phyloP scores from a whole-genome alignment of 2,113 vertebrate species.

The Zosterops pallidus region DNA sequence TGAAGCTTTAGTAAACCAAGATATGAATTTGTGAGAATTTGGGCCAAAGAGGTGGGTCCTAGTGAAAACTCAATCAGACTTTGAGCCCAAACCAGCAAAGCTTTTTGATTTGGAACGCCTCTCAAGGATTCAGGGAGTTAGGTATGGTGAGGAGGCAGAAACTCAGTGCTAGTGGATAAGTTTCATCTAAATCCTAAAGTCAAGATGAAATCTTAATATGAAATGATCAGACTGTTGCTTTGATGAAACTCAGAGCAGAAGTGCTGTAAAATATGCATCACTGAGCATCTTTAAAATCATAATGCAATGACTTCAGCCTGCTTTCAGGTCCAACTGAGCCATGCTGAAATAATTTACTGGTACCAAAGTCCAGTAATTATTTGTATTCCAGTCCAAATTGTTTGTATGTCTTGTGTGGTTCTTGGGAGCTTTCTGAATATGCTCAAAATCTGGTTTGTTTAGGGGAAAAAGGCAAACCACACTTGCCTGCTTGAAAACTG shows the following conservation, averaged over 20 bases:
- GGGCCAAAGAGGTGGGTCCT: neutral
- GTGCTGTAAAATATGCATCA: neutral
- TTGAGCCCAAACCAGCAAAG: neutral
- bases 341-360: neutral
- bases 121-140: neutral
- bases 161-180: neutral
- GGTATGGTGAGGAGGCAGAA: neutral
- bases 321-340: neutral
- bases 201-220: neutral
- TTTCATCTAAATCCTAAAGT: neutral
- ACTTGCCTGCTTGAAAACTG: neutral
- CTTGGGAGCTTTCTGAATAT: neutral
- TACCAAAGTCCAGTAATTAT: neutral
- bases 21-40: neutral
- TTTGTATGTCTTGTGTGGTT: neutral
- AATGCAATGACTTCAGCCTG: neutral
- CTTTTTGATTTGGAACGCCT: neutral
- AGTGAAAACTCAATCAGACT: neutral
- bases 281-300: neutral
- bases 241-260: neutral
- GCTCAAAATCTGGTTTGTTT: neutral
- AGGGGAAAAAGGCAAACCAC: neutral
- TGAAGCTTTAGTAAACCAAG: neutral
- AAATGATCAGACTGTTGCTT: neutral
- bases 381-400: neutral